Evolutionary conservation across 2,113 vertebrate genomes (phyloP), one percentile per base, ranked within the genome.

Genomic region (Erythrocercus mccallii): DNA sequence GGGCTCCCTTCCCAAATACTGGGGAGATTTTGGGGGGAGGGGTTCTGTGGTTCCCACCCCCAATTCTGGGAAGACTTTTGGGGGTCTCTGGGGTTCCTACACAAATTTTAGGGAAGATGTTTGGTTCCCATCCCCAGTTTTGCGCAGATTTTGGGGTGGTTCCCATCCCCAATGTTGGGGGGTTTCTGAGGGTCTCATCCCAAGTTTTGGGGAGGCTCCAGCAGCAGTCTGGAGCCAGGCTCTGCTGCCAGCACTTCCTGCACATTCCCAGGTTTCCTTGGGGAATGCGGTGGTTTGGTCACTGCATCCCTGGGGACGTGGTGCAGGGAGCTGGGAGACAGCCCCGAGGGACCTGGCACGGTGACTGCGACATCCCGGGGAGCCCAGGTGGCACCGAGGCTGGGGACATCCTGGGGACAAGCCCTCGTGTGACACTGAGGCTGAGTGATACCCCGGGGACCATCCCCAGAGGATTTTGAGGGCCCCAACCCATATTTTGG

Each of bases 321-420:
- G 47, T 11, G 33, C 54, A 12, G 1, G 5, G 58, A 27, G 53
- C 15, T 21, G 69, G 42, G 57, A 37, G 19, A 42, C 47, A 35
- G 45, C 45, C 12, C 33, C 8, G 7, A 7, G 37, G 57, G 18
- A 50, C 19, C 5, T 1, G 1, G 48, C 2, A 1, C 11, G 24
- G 45, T 14, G 30, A 12, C 37, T 15, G 0, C 11, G 65, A 14
- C 48, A 48, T 4, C 30, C 7, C 1, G 10, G 54, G 45, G 15
- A 69, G 27, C 40, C 30, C 35, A 2, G 35, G 60, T 44, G 50
- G 16, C 47, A 53, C 51, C 20, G 20, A 56, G 31, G 54, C 33
- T 56, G 54, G 20, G 27, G 20, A 56, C 54, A 56, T 22, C 19
- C 31, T 21, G 33, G 54, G 56, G 22, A 23, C 51, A n/a, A 56